Conservation (phyloP, 2,888 invertebrate genomes). For the Ctena decussata region DNA sequence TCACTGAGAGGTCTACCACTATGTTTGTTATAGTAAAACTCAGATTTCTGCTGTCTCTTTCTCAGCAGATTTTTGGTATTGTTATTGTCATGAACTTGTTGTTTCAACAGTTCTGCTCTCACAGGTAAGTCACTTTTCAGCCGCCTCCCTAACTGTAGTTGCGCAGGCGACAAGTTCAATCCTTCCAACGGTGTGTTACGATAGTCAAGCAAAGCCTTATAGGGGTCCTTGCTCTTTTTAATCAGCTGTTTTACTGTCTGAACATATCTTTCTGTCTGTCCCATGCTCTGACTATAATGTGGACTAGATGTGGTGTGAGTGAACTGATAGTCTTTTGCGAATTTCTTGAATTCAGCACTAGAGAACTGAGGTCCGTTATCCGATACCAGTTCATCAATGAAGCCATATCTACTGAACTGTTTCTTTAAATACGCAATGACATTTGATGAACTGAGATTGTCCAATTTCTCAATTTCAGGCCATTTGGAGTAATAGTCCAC, state of each 20-base stretch:
- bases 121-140: not conserved
- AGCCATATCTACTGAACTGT: slow-evolving; percentile 30
- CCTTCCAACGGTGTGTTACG: slow-evolving; percentile 43
- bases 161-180: slow-evolving; percentile 37
- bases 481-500: slow-evolving; percentile 49
- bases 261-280: slow-evolving; percentile 41
- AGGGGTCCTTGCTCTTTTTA: slow-evolving; percentile 31
- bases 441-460: slow-evolving; percentile 20
- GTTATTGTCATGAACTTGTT: not conserved
- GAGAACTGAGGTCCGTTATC: slow-evolving; percentile 47
- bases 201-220: slow-evolving; percentile 45
- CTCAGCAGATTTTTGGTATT: too few relatives aligned
- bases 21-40: too few relatives aligned
- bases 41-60: too few relatives aligned
- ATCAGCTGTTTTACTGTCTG: slow-evolving; percentile 37
- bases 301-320: slow-evolving; percentile 32
- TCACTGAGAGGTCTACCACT: not conserved
- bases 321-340: slow-evolving; percentile 29
- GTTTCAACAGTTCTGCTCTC: not conserved
- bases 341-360: slow-evolving; percentile 26
- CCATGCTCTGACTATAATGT: slow-evolving; percentile 34
- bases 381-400: slow-evolving; percentile 21
- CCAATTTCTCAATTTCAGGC: slow-evolving; percentile 47
- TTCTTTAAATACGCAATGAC: slow-evolving; percentile 41
- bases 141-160: slow-evolving; percentile 32